Evolutionary conservation across 1,140 invertebrate species (phyloP).

Genomic region (Bradysia coprophila): DNA sequence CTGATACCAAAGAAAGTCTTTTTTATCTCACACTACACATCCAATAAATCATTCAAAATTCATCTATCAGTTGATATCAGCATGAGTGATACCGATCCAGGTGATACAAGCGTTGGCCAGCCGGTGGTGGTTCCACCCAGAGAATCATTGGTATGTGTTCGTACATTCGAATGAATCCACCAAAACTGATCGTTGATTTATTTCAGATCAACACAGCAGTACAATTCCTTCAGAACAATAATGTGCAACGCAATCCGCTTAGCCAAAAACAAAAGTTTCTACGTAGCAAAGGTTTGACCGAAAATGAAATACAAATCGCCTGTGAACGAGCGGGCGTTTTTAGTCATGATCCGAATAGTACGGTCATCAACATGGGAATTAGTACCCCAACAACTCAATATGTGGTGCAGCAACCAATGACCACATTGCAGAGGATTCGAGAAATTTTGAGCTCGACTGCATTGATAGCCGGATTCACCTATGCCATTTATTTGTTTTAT

Average conservation of each 20-base stretch:
- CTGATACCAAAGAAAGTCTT: no score
- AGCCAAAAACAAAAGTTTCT: conserved; percentile 63
- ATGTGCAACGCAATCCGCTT: conserved; percentile 50
- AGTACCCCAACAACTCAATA: conserved; percentile 11
- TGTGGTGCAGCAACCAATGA: conserved; percentile 20
- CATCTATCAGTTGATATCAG: conserved; percentile 15
- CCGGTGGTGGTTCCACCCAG: conserved; percentile 10
- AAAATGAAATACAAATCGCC: conserved; percentile 56
- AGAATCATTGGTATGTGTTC: conserved; percentile 15
- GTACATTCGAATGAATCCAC: background rate
- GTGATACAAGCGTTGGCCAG: conserved; percentile 10
- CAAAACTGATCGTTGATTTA: conserved; percentile 1
- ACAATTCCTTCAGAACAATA: conserved; percentile 70
- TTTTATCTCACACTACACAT: no score
- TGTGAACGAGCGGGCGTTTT: conserved; percentile 38
- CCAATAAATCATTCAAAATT: conserved; percentile 16
- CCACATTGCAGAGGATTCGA: conserved; percentile 30
- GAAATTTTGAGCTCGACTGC: conserved; percentile 46
- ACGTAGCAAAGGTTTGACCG: conserved; percentile 56
- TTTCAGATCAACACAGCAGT: conserved; percentile 61
- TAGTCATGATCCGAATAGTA: conserved; percentile 17
- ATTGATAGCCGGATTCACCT: conserved; percentile 45
- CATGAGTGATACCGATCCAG: conserved; percentile 21
- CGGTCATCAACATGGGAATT: conserved; percentile 20
- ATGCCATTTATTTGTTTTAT: conserved; percentile 53